phyloP scores from a whole-genome alignment of 2,888 invertebrate genomes.

The Magallana nippona region DNA sequence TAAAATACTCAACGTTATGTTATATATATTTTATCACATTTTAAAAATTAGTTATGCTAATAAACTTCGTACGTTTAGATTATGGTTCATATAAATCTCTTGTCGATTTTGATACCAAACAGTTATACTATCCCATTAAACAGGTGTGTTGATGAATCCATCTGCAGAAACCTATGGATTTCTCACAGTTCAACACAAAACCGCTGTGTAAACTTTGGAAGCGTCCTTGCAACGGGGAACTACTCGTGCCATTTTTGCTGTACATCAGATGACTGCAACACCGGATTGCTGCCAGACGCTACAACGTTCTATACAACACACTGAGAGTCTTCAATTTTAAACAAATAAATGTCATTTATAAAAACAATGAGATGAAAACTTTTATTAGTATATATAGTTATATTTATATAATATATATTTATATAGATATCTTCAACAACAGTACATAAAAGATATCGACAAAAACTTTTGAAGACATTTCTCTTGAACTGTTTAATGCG shows the following conservation, averaged over 20 bases:
- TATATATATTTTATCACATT: no score
- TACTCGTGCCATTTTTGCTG: constrained; percentile 25
- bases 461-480: background rate
- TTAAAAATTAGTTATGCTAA: no score
- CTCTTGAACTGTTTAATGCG: background rate
- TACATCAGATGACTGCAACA: constrained; percentile 2
- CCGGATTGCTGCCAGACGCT: background rate
- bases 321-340: background rate
- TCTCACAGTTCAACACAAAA: constrained; percentile 7
- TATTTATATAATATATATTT: no score
- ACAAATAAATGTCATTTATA: no score
- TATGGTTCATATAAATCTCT: no score
- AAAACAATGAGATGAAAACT: no score
- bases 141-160: background rate
- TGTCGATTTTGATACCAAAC: no score
- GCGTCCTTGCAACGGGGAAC: background rate
- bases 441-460: background rate
- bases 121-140: no score
- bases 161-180: constrained; percentile 24
- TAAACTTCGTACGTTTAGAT: no score
- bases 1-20: no score
- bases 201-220: background rate
- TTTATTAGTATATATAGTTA: no score
- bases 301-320: constrained; percentile 1
- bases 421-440: no score